A percentile compares a stretch with the other conserved stretches of the same genome.
Evolutionary conservation across 2,888 invertebrate genomes (phyloP).

Genomic region (Halictus quadricinctus): DNA sequence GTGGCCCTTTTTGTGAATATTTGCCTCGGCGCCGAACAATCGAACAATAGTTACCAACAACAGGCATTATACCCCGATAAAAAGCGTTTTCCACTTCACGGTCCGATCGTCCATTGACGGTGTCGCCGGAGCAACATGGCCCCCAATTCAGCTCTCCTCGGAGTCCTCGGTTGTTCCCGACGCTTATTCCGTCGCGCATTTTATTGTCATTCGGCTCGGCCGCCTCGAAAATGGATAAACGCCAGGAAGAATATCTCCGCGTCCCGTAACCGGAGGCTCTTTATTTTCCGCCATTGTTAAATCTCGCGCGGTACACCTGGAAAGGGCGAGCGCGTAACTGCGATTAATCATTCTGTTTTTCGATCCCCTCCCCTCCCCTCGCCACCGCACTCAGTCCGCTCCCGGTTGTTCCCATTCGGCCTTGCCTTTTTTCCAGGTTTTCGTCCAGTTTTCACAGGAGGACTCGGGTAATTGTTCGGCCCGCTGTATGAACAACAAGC

Average conservation of each 20-base stretch:
- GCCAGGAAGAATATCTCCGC: slow-evolving; percentile 63
- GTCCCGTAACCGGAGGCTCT: slow-evolving; percentile 64
- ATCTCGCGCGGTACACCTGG: slow-evolving; percentile 63
- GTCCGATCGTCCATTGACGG: slow-evolving; percentile 27
- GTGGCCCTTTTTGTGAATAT: neutral
- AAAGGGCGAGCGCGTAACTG: slow-evolving; percentile 51
- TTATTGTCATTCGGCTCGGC: slow-evolving; percentile 58
- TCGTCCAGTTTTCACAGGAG: slow-evolving; percentile 62
- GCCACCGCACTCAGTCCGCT: neutral
- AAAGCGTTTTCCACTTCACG: neutral
- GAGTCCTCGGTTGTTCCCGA: neutral
- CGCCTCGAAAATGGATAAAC: slow-evolving; percentile 64
- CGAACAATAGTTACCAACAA: neutral
- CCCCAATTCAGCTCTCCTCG: slow-evolving; percentile 8
- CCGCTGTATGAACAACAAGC: slow-evolving; percentile 69
- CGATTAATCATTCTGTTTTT: slow-evolving; percentile 73
- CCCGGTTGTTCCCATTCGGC: slow-evolving; percentile 10
- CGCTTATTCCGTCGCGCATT: slow-evolving; percentile 41
- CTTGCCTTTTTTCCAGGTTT: slow-evolving; percentile 47
- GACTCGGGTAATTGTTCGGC: slow-evolving; percentile 74
- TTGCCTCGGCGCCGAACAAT: neutral
- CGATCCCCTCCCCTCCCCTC: slow-evolving; percentile 36
- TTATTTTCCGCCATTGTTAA: slow-evolving; percentile 70
- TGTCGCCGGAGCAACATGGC: slow-evolving; percentile 3
- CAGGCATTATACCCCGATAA: slow-evolving; percentile 5